Conservation (phyloP, 2,888 invertebrate genomes). For the Keiferia lycopersicella region DNA sequence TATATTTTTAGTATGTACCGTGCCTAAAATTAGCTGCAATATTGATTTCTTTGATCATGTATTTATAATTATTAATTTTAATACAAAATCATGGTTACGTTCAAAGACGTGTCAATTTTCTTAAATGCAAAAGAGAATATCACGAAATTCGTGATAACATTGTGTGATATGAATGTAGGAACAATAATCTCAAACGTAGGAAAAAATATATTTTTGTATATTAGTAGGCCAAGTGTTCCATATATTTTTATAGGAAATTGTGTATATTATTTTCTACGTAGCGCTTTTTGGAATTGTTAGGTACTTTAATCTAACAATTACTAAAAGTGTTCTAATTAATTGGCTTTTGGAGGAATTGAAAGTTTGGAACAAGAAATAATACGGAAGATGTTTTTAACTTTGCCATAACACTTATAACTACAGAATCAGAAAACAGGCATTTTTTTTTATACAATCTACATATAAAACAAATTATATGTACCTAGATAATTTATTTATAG, state of each 20-base stretch:
- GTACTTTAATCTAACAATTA: background rate
- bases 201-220: background rate
- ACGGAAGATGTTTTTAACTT: slow-evolving; percentile 21
- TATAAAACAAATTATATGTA: too few relatives aligned
- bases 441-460: too few relatives aligned
- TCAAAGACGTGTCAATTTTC: background rate
- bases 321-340: background rate
- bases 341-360: slow-evolving; percentile 6
- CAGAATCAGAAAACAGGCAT: too few relatives aligned
- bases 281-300: slow-evolving; percentile 1
- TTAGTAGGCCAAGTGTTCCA: background rate
- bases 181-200: slow-evolving; percentile 22
- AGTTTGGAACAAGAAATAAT: slow-evolving; percentile 37
- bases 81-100: background rate
- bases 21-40: background rate
- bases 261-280: background rate
- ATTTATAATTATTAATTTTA: background rate
- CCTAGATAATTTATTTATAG: background rate
- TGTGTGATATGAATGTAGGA: slow-evolving; percentile 16
- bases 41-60: background rate
- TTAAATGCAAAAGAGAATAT: background rate
- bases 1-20: background rate
- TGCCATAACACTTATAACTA: background rate
- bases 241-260: slow-evolving; percentile 11
- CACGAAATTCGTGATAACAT: slow-evolving; percentile 6